phyloP scores from a whole-genome alignment of 2,113 vertebrate species.

The Andinoacara biseriatus region DNA sequence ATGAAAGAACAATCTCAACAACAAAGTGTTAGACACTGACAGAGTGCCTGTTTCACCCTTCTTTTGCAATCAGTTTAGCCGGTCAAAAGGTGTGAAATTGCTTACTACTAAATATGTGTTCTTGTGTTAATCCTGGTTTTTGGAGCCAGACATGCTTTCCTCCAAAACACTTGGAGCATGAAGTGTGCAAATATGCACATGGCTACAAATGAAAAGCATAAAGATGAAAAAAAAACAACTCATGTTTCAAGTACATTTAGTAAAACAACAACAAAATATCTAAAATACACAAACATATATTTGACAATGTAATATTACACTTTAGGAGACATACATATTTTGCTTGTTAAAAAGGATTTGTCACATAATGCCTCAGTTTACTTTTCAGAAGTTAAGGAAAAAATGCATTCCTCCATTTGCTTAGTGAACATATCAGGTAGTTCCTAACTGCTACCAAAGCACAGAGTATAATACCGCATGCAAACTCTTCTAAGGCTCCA shows the following conservation, averaged over 20 bases:
- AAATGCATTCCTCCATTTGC: no score
- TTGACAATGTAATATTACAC: background rate
- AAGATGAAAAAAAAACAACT: background rate
- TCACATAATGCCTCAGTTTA: background rate
- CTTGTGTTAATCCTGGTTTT: constrained; percentile 54
- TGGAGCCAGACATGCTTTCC: constrained; percentile 37
- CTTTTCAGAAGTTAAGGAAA: background rate
- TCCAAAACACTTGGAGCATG: constrained; percentile 7
- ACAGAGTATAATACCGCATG: no score
- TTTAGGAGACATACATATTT: background rate
- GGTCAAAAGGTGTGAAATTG: constrained; percentile 66
- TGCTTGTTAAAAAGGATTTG: background rate
- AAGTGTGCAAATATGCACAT: constrained; percentile 22
- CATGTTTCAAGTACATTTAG: background rate
- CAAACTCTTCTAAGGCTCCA: no score
- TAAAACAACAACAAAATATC: background rate
- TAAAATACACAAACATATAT: background rate
- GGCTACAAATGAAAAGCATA: constrained; percentile 19
- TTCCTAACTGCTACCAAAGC: no score
- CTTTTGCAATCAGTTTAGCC: constrained; percentile 56
- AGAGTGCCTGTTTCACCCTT: constrained; percentile 45
- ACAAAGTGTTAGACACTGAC: constrained; percentile 27
- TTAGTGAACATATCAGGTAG: no score
- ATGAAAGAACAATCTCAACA: constrained; percentile 9
- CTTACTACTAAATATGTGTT: constrained; percentile 53